Percentiles rank a stretch among this genome's conserved stretches.
These are phyloP conservation scores for Psilopogon haemacephalus DNA, from an alignment of 2,113 vertebrate species.

Conservation along the genomic window DNA sequence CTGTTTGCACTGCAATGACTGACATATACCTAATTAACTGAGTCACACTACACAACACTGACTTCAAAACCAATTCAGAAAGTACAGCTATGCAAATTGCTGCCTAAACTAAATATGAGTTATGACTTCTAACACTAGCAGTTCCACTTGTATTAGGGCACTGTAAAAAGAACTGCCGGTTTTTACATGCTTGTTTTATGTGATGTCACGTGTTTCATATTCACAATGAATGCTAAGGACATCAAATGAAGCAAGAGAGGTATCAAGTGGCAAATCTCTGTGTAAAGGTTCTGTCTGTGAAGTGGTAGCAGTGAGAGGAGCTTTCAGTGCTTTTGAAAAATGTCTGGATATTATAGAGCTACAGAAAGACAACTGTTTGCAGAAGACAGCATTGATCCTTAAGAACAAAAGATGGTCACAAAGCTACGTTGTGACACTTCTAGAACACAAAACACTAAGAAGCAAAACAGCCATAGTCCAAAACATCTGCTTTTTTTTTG, in stretches of 20 bases:
- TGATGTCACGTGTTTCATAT: neutral
- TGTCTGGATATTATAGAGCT: neutral
- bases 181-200: neutral
- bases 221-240: neutral
- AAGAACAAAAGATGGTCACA: neutral
- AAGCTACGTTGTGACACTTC: neutral
- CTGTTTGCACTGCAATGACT: neutral
- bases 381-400: neutral
- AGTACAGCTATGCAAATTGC: neutral
- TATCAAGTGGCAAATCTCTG: neutral
- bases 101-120: neutral
- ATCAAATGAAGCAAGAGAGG: neutral
- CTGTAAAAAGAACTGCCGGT: neutral
- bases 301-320: neutral
- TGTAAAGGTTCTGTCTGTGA: neutral
- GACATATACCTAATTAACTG: neutral
- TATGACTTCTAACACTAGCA: neutral
- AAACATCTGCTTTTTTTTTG: neutral
- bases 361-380: neutral
- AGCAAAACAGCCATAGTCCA: neutral
- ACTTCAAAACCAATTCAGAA: neutral
- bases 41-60: neutral
- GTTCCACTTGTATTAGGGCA: neutral
- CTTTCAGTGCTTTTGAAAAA: neutral
- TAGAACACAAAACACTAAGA: neutral